Percentiles rank a stretch among this genome's conserved stretches.
phyloP scores from a whole-genome alignment of 53 echinoderm and acorn worm species.

The Luidia sarsii region DNA sequence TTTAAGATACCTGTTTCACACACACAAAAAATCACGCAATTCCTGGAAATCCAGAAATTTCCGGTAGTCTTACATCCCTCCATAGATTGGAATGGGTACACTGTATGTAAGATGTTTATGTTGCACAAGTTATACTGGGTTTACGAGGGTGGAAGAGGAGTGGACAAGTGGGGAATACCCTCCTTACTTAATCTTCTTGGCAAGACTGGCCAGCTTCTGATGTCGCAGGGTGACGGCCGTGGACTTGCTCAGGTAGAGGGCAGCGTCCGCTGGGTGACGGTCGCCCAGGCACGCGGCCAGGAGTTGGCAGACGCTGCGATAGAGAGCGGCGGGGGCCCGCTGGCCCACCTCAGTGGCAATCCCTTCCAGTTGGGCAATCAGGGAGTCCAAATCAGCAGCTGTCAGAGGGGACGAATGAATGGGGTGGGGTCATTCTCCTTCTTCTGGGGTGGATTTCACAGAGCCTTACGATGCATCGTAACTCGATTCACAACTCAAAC shows the following conservation, averaged over 20 bases:
- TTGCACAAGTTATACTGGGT: too few relatives aligned
- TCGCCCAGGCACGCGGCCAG: slow-evolving; percentile 84
- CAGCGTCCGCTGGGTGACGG: slow-evolving; percentile 51
- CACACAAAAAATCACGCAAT: too few relatives aligned
- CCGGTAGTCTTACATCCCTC: too few relatives aligned
- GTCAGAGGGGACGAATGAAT: not conserved
- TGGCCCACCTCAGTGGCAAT: slow-evolving; percentile 57
- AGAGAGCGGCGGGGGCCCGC: slow-evolving; percentile 73
- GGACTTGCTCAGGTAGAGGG: slow-evolving; percentile 74
- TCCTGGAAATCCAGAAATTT: too few relatives aligned
- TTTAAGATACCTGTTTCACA: too few relatives aligned
- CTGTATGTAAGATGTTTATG: too few relatives aligned
- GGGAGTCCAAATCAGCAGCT: slow-evolving; percentile 18
- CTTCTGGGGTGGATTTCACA: too few relatives aligned
- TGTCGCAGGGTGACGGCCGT: slow-evolving; percentile 80
- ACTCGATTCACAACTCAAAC: not conserved
- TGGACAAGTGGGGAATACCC: too few relatives aligned
- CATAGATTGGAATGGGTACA: too few relatives aligned
- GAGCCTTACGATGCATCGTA: not conserved
- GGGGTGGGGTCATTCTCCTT: too few relatives aligned
- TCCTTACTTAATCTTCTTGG: slow-evolving; percentile 79
- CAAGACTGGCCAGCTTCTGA: slow-evolving; percentile 85
- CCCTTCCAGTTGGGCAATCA: slow-evolving; percentile 63
- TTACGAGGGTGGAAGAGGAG: not conserved
- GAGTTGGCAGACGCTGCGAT: slow-evolving; percentile 85